These are phyloP conservation scores for Eutrigla gurnardus DNA, from an alignment of 2,797 vertebrate genomes.

Conservation along the genomic window DNA sequence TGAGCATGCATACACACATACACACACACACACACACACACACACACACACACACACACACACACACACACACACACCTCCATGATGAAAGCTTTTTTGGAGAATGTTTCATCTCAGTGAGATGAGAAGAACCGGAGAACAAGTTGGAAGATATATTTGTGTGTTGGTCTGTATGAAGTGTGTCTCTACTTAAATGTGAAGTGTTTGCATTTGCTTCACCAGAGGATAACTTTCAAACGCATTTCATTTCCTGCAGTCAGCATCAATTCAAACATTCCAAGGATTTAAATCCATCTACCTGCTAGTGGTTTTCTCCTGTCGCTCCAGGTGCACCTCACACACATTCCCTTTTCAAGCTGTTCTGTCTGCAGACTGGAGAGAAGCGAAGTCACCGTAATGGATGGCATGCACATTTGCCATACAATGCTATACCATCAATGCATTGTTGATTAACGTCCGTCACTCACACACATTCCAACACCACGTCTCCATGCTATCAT, in stretches of 20 bases:
- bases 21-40: slow-evolving; percentile 27
- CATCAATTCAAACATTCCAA: slow-evolving; percentile 70
- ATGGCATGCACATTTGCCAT: slow-evolving; percentile 55
- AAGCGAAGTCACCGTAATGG: slow-evolving; percentile 67
- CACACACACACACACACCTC: slow-evolving; percentile 18
- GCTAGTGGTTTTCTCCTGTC: slow-evolving; percentile 62
- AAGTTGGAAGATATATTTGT: slow-evolving; percentile 62
- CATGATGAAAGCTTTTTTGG: slow-evolving; percentile 69
- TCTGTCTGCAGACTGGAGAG: slow-evolving; percentile 50
- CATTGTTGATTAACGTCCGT: slow-evolving; percentile 70
- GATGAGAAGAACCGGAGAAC: slow-evolving; percentile 57
- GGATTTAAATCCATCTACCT: slow-evolving; percentile 75
- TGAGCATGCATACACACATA: background rate
- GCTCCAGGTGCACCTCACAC: slow-evolving; percentile 40
- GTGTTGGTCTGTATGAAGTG: slow-evolving; percentile 57
- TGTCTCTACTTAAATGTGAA: slow-evolving; percentile 38
- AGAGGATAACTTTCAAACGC: slow-evolving; percentile 59
- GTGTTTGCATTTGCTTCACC: slow-evolving; percentile 25
- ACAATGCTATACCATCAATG: slow-evolving; percentile 58
- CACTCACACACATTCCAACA: slow-evolving; percentile 25
- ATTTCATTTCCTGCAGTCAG: slow-evolving; percentile 77
- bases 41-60: slow-evolving; percentile 30
- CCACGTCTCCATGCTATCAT: slow-evolving; percentile 33
- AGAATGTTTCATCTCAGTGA: slow-evolving; percentile 66
- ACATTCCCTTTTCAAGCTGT: slow-evolving; percentile 56